phyloP scores from a whole-genome alignment of 2,113 vertebrate species.

The Sinocyclocheilus grahami region DNA sequence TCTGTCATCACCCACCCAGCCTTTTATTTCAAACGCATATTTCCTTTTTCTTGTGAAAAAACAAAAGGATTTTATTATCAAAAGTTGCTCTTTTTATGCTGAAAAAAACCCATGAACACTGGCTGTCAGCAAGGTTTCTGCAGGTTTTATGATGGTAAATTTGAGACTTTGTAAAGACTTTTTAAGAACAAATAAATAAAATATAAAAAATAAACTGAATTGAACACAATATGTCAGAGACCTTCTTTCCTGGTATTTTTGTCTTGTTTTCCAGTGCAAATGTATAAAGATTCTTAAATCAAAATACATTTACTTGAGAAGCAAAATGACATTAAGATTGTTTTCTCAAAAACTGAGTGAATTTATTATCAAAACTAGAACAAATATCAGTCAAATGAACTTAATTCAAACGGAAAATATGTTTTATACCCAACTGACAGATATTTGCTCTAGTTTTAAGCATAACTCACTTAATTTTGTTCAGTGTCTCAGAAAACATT shows the following conservation, averaged over 20 bases:
- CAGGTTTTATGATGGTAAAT: not conserved
- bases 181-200: not conserved
- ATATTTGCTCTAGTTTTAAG: no score
- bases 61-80: not conserved
- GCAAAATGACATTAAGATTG: not conserved
- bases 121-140: not conserved
- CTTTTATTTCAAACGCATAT: not conserved
- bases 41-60: not conserved
- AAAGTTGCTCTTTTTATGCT: not conserved
- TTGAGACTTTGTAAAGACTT: not conserved
- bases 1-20: not conserved
- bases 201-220: no score
- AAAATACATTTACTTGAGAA: not conserved
- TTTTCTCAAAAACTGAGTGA: not conserved
- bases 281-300: not conserved
- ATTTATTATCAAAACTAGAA: not conserved
- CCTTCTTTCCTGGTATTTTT: not conserved
- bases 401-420: no score
- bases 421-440: not conserved
- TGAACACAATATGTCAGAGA: not conserved
- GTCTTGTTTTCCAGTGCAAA: not conserved
- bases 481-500: no score
- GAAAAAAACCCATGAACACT: not conserved
- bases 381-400: not conserved
- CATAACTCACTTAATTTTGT: not conserved